Evolutionary conservation across 30 jellyfish, hydroid and myxozoan genomes (phyloP).

Genomic region (Calvadosia cruxmelitensis): DNA sequence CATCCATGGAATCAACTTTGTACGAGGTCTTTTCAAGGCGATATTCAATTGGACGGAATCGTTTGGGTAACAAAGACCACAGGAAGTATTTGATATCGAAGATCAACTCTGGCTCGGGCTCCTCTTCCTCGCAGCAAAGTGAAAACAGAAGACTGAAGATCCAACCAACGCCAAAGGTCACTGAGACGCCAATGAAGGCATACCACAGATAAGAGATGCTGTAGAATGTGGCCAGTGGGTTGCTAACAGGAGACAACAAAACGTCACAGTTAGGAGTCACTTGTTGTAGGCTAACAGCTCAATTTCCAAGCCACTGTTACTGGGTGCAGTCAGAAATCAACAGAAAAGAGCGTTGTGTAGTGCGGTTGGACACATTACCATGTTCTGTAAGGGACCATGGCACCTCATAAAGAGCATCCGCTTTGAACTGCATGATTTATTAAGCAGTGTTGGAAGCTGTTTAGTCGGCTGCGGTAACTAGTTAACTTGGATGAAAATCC

Average conservation of each 20-base stretch:
- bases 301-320: no score
- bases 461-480: no score
- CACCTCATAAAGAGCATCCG: no score
- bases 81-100: conserved; percentile 68
- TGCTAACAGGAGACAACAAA: conserved; percentile 1
- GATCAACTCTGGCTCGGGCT: conserved; percentile 56
- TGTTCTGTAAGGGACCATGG: no score
- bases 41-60: conserved; percentile 46
- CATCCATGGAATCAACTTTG: conserved; percentile 13
- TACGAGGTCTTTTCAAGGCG: conserved; percentile 22
- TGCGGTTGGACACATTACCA: not conserved
- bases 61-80: conserved; percentile 47
- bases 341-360: not conserved
- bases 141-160: conserved; percentile 44
- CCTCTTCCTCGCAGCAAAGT: conserved; percentile 31
- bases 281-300: no score
- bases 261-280: not conserved
- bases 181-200: conserved; percentile 81
- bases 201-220: conserved; percentile 92
- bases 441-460: no score
- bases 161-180: conserved; percentile 82
- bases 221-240: conserved; percentile 18
- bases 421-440: no score
- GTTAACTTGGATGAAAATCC: no score
- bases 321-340: no score